Conservation (phyloP, 2,888 invertebrate species). For the Lepas anatifera region DNA sequence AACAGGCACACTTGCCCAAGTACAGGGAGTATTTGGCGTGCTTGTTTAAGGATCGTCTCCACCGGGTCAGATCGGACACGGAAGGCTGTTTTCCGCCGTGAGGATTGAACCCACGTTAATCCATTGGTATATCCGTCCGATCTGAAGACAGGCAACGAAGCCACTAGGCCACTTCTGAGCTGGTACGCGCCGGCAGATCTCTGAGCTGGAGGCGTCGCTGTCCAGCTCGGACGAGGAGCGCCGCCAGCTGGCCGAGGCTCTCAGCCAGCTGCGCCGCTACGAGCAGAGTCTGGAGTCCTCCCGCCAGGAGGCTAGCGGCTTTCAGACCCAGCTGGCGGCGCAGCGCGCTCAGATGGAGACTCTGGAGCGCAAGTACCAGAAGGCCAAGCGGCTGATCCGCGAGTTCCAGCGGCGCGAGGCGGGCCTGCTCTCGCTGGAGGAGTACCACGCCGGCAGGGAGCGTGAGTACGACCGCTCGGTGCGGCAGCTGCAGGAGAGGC, state of each 20-base stretch:
- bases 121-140: too few species aligned
- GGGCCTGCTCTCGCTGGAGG: slow-evolving; percentile 79
- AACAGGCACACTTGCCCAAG: too few species aligned
- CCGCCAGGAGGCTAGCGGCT: slow-evolving; percentile 49
- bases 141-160: too few species aligned
- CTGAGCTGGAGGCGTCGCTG: background rate
- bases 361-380: slow-evolving; percentile 73
- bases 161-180: background rate
- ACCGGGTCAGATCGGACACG: too few species aligned
- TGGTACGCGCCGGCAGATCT: background rate
- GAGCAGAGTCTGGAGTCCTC: slow-evolving; percentile 56
- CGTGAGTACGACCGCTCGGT: background rate
- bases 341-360: slow-evolving; percentile 65
- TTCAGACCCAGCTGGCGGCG: slow-evolving; percentile 61
- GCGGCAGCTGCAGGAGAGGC: background rate
- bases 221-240: slow-evolving; percentile 8
- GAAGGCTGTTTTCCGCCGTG: too few species aligned
- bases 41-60: too few species aligned
- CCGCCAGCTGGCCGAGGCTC: slow-evolving; percentile 28
- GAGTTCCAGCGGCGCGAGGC: slow-evolving; percentile 83
- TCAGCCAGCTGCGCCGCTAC: slow-evolving; percentile 51
- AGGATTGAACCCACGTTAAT: too few species aligned
- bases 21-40: too few species aligned
- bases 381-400: slow-evolving; percentile 76
- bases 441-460: slow-evolving; percentile 46